A percentile compares a stretch with the other conserved stretches of the same genome.
phyloP scores from a whole-genome alignment of 1,140 invertebrate species.

The Conopomorpha cramerella region DNA sequence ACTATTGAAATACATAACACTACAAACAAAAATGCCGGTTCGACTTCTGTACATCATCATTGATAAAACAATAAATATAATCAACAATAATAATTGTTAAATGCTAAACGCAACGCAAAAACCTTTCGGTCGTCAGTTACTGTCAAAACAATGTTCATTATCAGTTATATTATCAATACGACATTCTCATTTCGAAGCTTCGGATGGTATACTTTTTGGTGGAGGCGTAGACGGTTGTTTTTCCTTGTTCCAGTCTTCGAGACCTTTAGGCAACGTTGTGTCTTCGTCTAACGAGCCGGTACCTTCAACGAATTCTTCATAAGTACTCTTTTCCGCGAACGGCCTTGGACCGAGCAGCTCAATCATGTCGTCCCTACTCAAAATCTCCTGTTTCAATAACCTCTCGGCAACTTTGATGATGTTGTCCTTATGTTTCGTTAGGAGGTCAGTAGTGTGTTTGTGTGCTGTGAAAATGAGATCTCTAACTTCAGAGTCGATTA shows the following conservation, averaged over 20 bases:
- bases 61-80: too few relatives aligned
- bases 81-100: too few relatives aligned
- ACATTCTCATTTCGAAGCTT: slow-evolving; percentile 2
- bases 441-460: slow-evolving; percentile 76
- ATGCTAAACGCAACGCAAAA: too few relatives aligned
- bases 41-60: too few relatives aligned
- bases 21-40: too few relatives aligned
- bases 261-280: slow-evolving; percentile 90
- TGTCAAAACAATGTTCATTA: too few relatives aligned
- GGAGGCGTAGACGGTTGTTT: slow-evolving; percentile 35
- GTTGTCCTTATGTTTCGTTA: slow-evolving; percentile 85
- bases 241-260: slow-evolving; percentile 93
- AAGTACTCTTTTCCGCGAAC: slow-evolving; percentile 98
- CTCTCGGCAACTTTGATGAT: slow-evolving; percentile 94
- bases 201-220: slow-evolving; percentile 20
- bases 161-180: too few relatives aligned
- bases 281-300: slow-evolving; percentile 98
- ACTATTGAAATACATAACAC: too few relatives aligned
- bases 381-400: slow-evolving; percentile 92
- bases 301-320: slow-evolving; percentile 99
- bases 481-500: slow-evolving; percentile 94
- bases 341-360: slow-evolving; percentile 92
- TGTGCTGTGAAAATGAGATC: slow-evolving; percentile 84
- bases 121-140: too few relatives aligned
- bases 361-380: slow-evolving; percentile 97